A percentile compares a stretch with the other conserved stretches of the same genome.
Conservation (phyloP, 2,797 vertebrate genomes). For the Aulostomus chinensis region DNA sequence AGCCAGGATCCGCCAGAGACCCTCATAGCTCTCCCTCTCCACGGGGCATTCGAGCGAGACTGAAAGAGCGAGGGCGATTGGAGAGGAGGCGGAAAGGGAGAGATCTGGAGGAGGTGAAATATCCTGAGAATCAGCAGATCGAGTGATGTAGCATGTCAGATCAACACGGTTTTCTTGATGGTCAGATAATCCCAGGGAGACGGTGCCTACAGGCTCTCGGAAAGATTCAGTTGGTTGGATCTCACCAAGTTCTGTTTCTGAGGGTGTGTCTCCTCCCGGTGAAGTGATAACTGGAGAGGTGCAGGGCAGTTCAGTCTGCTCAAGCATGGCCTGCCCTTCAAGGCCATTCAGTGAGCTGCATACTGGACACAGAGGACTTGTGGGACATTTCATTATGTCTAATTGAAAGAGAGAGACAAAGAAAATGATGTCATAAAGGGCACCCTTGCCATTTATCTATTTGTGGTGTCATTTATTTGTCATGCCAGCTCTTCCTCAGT, state of each 20-base stretch:
- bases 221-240: slow-evolving; percentile 65
- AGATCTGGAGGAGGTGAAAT: slow-evolving; percentile 67
- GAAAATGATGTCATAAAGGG: slow-evolving; percentile 4
- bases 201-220: slow-evolving; percentile 76
- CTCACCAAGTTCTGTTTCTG: slow-evolving; percentile 63
- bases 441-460: slow-evolving; percentile 14
- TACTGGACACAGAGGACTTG: slow-evolving; percentile 84
- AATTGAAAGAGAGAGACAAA: slow-evolving; percentile 37
- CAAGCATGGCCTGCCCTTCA: slow-evolving; percentile 78
- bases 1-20: slow-evolving; percentile 91
- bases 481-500: slow-evolving; percentile 39
- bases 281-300: slow-evolving; percentile 80
- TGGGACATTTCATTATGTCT: slow-evolving; percentile 90
- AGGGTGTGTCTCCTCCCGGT: slow-evolving; percentile 58
- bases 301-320: slow-evolving; percentile 79
- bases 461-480: slow-evolving; percentile 47
- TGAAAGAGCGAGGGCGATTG: slow-evolving; percentile 75
- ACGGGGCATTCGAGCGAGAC: slow-evolving; percentile 86
- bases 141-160: slow-evolving; percentile 83
- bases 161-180: slow-evolving; percentile 87
- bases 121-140: slow-evolving; percentile 68
- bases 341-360: slow-evolving; percentile 82
- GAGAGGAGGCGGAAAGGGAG: slow-evolving; percentile 52
- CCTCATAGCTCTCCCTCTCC: slow-evolving; percentile 85
- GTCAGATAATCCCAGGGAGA: slow-evolving; percentile 86